Percentiles rank a stretch among this genome's conserved stretches.
phyloP scores from a whole-genome alignment of 2,113 vertebrate species.

The Otus sunia region DNA sequence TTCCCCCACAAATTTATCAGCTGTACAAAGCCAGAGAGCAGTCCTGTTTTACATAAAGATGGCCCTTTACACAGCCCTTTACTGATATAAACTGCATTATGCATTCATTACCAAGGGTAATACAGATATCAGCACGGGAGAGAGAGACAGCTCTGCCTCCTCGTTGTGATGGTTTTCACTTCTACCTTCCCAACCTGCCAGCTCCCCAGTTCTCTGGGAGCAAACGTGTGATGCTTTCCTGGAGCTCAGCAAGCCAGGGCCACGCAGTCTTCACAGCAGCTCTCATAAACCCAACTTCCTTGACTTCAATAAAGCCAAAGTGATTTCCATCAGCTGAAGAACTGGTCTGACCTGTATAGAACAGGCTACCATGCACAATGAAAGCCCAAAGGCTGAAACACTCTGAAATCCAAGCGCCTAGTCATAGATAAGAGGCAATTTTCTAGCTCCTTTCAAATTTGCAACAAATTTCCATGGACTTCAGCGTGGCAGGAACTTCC shows the following conservation, averaged over 20 bases:
- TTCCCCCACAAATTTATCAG: background rate
- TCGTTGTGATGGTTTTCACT: background rate
- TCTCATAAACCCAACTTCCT: background rate
- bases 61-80: background rate
- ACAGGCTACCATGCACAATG: background rate
- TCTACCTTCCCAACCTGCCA: background rate
- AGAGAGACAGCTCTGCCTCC: background rate
- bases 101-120: background rate
- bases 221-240: background rate
- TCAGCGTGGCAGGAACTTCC: background rate
- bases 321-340: conserved; percentile 13
- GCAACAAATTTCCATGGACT: background rate
- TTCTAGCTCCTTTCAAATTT: background rate
- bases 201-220: background rate
- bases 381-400: background rate
- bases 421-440: background rate
- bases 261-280: background rate
- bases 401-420: background rate
- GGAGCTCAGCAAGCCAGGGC: background rate
- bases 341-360: background rate
- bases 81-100: background rate
- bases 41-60: background rate
- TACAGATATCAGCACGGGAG: background rate
- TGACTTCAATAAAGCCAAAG: background rate
- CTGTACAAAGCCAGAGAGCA: background rate